Conservation (phyloP, 2,113 vertebrate species). For the Platanista minor region DNA sequence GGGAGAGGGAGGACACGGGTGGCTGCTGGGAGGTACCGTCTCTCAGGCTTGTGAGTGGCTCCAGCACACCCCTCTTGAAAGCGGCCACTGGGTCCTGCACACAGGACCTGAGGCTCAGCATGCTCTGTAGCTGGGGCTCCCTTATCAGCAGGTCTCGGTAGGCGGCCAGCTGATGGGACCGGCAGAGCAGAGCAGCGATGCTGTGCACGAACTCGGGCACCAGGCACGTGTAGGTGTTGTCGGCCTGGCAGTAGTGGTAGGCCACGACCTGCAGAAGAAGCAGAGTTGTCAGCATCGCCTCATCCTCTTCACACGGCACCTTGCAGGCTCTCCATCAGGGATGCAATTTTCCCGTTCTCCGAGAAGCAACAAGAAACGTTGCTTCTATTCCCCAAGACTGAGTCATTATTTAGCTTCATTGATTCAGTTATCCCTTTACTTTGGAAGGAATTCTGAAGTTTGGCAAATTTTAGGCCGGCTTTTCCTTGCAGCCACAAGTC, state of each 20-base stretch:
- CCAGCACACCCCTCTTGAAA: conserved; percentile 91
- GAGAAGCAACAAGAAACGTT: rapidly evolving
- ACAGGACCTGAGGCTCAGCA: conserved; percentile 96
- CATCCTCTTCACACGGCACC: neutral
- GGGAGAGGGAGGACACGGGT: neutral
- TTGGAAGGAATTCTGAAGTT: neutral
- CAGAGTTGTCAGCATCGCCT: neutral
- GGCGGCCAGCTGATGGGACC: conserved; percentile 87
- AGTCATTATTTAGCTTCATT: neutral
- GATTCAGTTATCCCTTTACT: neutral
- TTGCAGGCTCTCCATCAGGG: neutral
- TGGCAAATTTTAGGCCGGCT: neutral
- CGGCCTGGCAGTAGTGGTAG: conserved; percentile 98
- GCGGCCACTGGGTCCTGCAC: conserved; percentile 95
- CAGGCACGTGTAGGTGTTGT: conserved; percentile 97
- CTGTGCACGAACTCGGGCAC: conserved; percentile 98
- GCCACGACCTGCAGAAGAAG: conserved; percentile 90
- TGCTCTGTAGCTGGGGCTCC: conserved; percentile 93
- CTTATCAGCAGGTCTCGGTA: conserved; percentile 92
- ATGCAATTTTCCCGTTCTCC: rapidly evolving
- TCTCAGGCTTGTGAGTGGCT: conserved; percentile 89
- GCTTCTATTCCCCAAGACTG: neutral
- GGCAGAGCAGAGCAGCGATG: conserved; percentile 92
- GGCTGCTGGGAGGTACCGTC: conserved; percentile 82
- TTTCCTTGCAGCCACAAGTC: neutral